Base-by-base conservation (phyloP, 2,888 invertebrate genomes). In the Tupiocoris notatus region DNA sequence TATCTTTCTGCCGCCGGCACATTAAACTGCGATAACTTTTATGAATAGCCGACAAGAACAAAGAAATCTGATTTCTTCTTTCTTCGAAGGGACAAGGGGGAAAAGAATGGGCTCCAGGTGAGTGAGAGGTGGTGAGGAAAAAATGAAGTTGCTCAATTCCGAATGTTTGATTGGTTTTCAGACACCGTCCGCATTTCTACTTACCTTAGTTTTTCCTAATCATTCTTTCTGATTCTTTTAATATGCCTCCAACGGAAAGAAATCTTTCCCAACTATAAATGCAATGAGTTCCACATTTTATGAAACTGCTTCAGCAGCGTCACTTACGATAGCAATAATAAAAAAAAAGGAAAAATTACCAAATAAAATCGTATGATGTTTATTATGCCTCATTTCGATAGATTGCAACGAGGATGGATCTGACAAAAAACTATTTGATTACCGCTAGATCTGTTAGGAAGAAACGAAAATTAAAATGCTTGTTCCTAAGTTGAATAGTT, bases 1-100 rank as follows among this genome's bases (percentile, higher is more conserved):
- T 58, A 39, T 17, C 0, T 70, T 63, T 62, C 54, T 66, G 58
- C 65, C 75, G 64, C 65, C 77, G 77, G 78, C 75, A 78, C 77
- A 78, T 79, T 78, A 77, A 78, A 79, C 77, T 78, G 78, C 77
- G 77, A 79, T 79, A 78, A 79, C 77, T 79, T 78, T 68, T 77
- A 75, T 77, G 79, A 78, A 78, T 73, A 77, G 79, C 57, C 21
- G 20, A 71, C 57, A 74, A 65, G 78, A 71, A 78, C 77, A 79
- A 78, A 79, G 77, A 77, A 57, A 59, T 62, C 64, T 75, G 75
- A 75, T 75, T 67, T 57, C 57, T 56, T 20, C 67, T 67, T 67
- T 67, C 56, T 56, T 67, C 56, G 54, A 18, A 25, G 63, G 68
- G 63, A 54, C 77, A 58, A 71, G 66, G 58, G 77, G 67, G 67